A percentile compares a stretch with the other conserved stretches of the same genome.
Evolutionary conservation across 2,888 invertebrate genomes (phyloP).

Genomic region (Emmelina monodactyla): DNA sequence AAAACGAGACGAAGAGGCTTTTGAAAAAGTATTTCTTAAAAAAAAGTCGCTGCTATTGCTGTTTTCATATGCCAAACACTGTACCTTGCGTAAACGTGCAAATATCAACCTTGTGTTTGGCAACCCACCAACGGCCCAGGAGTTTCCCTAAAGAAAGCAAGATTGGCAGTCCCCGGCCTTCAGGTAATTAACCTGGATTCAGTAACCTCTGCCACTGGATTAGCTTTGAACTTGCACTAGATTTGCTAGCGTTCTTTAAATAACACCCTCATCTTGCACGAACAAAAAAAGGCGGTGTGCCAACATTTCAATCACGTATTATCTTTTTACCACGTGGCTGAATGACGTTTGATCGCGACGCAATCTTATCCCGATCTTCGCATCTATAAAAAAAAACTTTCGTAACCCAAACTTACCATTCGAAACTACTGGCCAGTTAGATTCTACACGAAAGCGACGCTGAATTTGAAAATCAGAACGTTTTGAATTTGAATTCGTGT

Average conservation of each 20-base stretch:
- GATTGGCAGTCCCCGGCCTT: slow-evolving; percentile 42
- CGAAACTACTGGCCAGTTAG: too few species aligned
- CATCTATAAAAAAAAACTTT: not conserved
- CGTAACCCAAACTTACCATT: too few species aligned
- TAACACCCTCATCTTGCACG: slow-evolving; percentile 36
- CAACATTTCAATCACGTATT: slow-evolving; percentile 42
- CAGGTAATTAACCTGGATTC: slow-evolving; percentile 56
- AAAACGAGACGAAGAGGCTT: too few species aligned
- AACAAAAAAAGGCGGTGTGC: too few species aligned
- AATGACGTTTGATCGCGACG: slow-evolving; percentile 12
- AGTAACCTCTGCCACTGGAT: slow-evolving; percentile 32
- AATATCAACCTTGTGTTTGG: slow-evolving; percentile 23
- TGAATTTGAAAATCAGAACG: too few species aligned
- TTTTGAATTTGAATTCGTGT: too few species aligned
- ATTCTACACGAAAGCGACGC: too few species aligned
- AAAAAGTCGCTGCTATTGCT: too few species aligned
- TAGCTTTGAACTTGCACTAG: slow-evolving; percentile 56
- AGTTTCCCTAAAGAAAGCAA: slow-evolving; percentile 22
- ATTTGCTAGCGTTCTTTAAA: slow-evolving; percentile 48
- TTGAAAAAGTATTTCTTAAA: too few species aligned
- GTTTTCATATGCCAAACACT: too few species aligned
- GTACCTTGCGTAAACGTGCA: too few species aligned
- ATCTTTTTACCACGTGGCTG: slow-evolving; percentile 39
- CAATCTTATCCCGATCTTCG: not conserved
- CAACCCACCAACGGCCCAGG: not conserved